phyloP scores from a whole-genome alignment of 2,113 vertebrate genomes.

The Ophiodon elongatus region DNA sequence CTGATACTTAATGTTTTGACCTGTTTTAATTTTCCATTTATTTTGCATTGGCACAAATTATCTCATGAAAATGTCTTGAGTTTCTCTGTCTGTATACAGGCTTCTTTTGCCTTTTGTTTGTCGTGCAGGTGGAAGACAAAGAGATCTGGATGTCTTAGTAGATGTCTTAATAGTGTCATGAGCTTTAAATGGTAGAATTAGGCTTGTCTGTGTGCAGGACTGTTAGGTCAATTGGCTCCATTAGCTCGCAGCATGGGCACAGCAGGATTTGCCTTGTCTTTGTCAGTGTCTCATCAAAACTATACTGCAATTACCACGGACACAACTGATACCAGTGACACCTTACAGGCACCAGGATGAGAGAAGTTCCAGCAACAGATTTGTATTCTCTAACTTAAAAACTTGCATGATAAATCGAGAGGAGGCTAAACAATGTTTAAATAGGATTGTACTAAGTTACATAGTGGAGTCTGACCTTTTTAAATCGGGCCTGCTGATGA shows the following conservation, averaged over 20 bases:
- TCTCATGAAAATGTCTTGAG: not conserved
- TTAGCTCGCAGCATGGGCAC: constrained; percentile 51
- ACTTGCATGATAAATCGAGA: not conserved
- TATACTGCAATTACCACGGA: constrained; percentile 31
- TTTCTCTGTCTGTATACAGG: not conserved
- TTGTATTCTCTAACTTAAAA: not conserved
- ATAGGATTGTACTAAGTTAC: not conserved
- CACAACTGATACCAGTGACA: not conserved
- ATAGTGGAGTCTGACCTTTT: not conserved
- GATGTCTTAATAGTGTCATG: constrained; percentile 14
- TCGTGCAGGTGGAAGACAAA: not conserved
- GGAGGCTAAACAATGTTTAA: not conserved
- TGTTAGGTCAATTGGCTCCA: constrained; percentile 45
- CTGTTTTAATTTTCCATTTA: not conserved
- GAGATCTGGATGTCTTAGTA: not conserved
- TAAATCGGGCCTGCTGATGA: not conserved
- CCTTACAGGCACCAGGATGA: not conserved
- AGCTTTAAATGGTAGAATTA: constrained; percentile 64
- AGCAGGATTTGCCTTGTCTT: constrained; percentile 55
- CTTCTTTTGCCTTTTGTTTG: constrained; percentile 13
- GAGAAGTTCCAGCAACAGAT: not conserved
- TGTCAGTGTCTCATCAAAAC: constrained; percentile 66
- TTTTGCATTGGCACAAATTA: not conserved
- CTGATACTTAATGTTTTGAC: not conserved
- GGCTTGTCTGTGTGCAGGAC: constrained; percentile 11